A percentile compares a stretch with the other conserved stretches of the same genome.
Evolutionary conservation across 2,888 invertebrate genomes (phyloP).

Genomic region (Myopa testacea): DNA sequence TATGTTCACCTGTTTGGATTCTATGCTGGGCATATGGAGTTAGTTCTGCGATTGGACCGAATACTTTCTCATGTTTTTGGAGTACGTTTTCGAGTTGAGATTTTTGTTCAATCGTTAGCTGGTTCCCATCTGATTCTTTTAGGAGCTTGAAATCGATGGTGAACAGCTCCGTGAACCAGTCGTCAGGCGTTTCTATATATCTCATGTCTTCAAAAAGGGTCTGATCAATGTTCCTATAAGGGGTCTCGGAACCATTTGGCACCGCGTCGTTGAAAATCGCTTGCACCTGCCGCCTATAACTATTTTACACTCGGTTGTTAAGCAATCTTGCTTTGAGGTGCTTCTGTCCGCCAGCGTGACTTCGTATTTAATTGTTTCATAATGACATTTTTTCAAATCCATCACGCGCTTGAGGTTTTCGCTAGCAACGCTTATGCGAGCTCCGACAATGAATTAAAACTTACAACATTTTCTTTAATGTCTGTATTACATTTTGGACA

Average conservation of each 20-base stretch:
- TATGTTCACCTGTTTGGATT: background rate
- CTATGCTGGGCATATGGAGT: background rate
- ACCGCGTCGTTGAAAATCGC: constrained; percentile 14
- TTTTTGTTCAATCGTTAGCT: no score
- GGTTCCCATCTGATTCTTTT: background rate
- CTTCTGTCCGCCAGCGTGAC: background rate
- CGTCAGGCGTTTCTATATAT: no score
- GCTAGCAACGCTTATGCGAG: constrained; percentile 47
- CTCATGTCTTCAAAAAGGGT: no score
- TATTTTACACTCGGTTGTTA: no score
- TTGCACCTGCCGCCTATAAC: background rate
- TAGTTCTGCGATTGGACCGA: background rate
- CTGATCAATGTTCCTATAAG: no score
- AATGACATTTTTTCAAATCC: constrained; percentile 34
- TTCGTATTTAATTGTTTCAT: constrained; percentile 17
- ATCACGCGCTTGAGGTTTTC: constrained; percentile 41
- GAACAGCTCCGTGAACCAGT: no score
- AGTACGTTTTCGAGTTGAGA: constrained; percentile 24
- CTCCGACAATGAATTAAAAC: constrained; percentile 25
- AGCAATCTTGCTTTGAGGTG: background rate
- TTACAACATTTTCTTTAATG: no score
- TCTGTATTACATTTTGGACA: no score
- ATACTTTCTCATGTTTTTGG: background rate
- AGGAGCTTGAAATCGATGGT: background rate
- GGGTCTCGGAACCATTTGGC: background rate